Conservation (phyloP, 2,113 vertebrate species). For the Melanostigma gelatinosum region DNA sequence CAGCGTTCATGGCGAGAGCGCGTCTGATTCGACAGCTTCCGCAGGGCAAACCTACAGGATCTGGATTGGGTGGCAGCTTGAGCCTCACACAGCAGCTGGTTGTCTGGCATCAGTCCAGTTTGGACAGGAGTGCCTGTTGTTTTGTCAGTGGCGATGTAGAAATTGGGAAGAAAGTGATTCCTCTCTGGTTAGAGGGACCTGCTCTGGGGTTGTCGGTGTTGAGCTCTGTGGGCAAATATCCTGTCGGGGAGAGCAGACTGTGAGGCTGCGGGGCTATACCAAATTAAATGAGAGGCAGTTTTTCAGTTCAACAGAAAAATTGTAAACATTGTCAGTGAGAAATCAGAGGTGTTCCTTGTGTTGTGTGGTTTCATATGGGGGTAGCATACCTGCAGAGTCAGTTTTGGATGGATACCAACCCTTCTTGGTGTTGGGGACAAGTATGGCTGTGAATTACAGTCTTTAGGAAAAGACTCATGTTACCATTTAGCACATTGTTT, state of each 20-base stretch:
- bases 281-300: neutral
- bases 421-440: neutral
- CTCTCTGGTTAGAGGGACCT: constrained; percentile 1
- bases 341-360: neutral
- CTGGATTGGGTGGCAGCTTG: constrained; percentile 27
- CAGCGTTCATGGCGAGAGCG: constrained; percentile 3
- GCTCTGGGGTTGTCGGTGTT: constrained; percentile 8
- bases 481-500: neutral
- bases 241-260: constrained; percentile 15
- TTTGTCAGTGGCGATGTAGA: constrained; percentile 31
- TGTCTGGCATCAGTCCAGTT: constrained; percentile 41
- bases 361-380: neutral
- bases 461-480: neutral
- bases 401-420: neutral
- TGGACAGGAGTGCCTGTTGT: constrained; percentile 33
- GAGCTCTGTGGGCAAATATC: constrained; percentile 14
- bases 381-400: neutral
- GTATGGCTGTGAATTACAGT: neutral
- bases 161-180: constrained; percentile 32
- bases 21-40: constrained; percentile 40
- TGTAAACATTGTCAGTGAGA: neutral
- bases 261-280: neutral
- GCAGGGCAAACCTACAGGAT: constrained; percentile 37
- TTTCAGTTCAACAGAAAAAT: neutral
- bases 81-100: constrained; percentile 40